Evolutionary conservation across 2,797 vertebrate species (phyloP).

Genomic region (Alcedo quadribrachys): DNA sequence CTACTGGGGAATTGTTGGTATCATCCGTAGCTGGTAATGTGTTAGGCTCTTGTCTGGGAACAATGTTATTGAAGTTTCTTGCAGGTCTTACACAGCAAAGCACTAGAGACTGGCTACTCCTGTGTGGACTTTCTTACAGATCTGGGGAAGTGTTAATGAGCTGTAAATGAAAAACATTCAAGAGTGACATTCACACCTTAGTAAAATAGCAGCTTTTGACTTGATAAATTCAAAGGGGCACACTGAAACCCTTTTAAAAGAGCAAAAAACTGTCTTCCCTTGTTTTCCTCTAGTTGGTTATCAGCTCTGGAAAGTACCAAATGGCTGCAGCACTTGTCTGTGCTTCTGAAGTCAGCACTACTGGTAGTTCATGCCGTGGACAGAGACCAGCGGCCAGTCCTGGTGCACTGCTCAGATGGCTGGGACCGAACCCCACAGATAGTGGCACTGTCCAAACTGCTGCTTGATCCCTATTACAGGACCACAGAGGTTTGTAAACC

Average conservation of each 20-base stretch:
- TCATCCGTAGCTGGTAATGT: background rate
- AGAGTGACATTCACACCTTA: background rate
- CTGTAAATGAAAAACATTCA: background rate
- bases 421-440: conserved; percentile 99
- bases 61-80: background rate
- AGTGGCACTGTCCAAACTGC: conserved; percentile 92
- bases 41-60: background rate
- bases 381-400: conserved; percentile 90
- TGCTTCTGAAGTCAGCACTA: conserved; percentile 92
- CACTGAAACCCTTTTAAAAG: background rate
- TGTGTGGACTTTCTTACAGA: background rate
- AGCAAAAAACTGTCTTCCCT: conserved; percentile 34
- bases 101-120: background rate
- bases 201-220: background rate
- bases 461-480: conserved; percentile 96
- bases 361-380: conserved; percentile 93
- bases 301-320: conserved; percentile 97
- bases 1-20: accelerated
- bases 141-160: background rate
- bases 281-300: conserved; percentile 87
- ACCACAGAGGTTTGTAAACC: conserved; percentile 88
- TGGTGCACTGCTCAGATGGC: conserved; percentile 97
- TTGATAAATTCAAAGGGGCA: background rate
- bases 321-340: conserved; percentile 96
- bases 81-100: background rate